phyloP scores from a whole-genome alignment of 2,888 invertebrate species.

The Periphyllus acericola region DNA sequence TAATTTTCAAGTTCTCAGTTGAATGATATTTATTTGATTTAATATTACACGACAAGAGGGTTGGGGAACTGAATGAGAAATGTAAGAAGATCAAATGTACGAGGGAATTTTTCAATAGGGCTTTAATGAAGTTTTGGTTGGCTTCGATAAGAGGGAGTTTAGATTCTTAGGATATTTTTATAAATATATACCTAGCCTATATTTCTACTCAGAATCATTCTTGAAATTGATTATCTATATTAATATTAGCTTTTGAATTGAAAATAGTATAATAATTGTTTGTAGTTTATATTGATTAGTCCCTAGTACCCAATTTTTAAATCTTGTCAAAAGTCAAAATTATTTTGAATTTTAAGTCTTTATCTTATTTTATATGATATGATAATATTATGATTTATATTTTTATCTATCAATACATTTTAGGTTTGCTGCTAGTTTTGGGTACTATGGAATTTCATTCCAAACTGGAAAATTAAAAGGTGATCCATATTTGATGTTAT shows the following conservation, averaged over 20 bases:
- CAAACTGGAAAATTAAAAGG: slow-evolving; percentile 84
- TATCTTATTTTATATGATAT: background rate
- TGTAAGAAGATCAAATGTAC: too few species aligned
- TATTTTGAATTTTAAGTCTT: background rate
- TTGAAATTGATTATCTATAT: background rate
- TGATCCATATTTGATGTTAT: slow-evolving; percentile 83
- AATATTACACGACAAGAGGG: too few species aligned
- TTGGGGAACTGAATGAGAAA: too few species aligned
- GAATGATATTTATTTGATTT: too few species aligned
- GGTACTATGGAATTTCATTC: slow-evolving; percentile 85
- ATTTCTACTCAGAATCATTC: background rate
- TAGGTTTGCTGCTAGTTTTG: slow-evolving; percentile 84
- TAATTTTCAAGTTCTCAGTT: too few species aligned
- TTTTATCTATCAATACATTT: background rate
- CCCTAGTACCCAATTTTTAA: background rate
- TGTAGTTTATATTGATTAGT: background rate
- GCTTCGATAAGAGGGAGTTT: too few species aligned
- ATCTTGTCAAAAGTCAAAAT: background rate
- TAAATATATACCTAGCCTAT: background rate
- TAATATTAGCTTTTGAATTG: background rate
- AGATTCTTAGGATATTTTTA: background rate
- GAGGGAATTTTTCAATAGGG: too few species aligned
- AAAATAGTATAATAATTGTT: background rate
- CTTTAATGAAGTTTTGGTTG: too few species aligned
- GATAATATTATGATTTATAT: background rate